phyloP scores from a whole-genome alignment of 2,888 invertebrate species.

The Pemphredon lugubris region DNA sequence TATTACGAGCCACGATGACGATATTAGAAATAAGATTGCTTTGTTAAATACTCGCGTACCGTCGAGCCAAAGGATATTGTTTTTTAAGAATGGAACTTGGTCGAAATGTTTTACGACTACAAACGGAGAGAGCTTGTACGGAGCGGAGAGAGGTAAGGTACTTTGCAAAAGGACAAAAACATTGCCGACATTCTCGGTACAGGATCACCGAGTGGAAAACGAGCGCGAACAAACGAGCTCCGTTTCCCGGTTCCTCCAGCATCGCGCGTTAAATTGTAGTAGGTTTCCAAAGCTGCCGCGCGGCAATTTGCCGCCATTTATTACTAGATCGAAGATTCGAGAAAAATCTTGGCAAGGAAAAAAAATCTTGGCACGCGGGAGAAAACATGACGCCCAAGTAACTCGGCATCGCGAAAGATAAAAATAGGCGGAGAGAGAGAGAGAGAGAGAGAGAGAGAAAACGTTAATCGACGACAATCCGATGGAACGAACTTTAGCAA shows the following conservation, averaged over 20 bases:
- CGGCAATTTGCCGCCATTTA: not conserved
- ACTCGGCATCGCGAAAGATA: too few relatives aligned
- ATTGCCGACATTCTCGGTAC: not conserved
- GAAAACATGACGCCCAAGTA: too few relatives aligned
- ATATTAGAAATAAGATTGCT: slow-evolving; percentile 11
- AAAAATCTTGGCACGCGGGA: not conserved
- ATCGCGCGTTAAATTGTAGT: slow-evolving; percentile 2
- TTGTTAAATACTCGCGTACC: slow-evolving; percentile 1
- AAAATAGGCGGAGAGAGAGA: too few relatives aligned
- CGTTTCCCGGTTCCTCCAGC: not conserved
- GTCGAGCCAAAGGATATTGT: not conserved
- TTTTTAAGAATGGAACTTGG: too few relatives aligned
- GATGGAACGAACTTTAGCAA: too few relatives aligned
- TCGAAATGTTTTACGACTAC: too few relatives aligned
- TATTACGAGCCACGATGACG: too few relatives aligned
- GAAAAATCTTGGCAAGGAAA: too few relatives aligned
- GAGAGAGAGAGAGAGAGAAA: too few relatives aligned
- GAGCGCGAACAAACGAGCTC: not conserved
- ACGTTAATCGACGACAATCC: too few relatives aligned
- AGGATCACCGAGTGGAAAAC: slow-evolving; percentile 1
- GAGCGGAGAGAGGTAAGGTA: not conserved
- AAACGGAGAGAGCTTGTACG: too few relatives aligned
- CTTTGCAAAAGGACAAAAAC: not conserved
- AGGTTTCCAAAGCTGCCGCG: not conserved
- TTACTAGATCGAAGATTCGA: not conserved